These are phyloP conservation scores for Geotrupes spiniger DNA, from an alignment of 2,888 invertebrate genomes.

Conservation along the genomic window DNA sequence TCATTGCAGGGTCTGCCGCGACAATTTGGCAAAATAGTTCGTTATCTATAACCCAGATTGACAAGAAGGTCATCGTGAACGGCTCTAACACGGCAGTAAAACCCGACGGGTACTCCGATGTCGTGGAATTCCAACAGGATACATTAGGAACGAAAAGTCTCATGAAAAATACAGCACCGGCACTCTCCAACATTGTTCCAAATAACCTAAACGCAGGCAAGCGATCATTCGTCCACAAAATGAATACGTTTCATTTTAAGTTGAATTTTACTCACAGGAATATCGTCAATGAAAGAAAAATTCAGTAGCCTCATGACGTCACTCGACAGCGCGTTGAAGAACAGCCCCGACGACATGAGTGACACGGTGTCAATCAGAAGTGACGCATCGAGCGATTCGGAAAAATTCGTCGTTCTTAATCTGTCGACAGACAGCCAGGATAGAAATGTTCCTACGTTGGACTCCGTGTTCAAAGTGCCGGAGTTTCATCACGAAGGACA, in stretches of 20 bases:
- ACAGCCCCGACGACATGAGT: slow-evolving; percentile 70
- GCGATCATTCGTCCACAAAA: too few species aligned
- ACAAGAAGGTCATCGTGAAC: slow-evolving; percentile 6
- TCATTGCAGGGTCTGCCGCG: slow-evolving; percentile 42
- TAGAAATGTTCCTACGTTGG: slow-evolving; percentile 53
- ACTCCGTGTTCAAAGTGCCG: slow-evolving; percentile 62
- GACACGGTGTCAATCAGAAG: slow-evolving; percentile 74
- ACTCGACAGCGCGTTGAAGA: slow-evolving; percentile 75
- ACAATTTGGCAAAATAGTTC: slow-evolving; percentile 41
- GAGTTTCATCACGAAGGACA: slow-evolving; percentile 39
- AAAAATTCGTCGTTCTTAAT: slow-evolving; percentile 73
- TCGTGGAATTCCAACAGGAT: too few species aligned
- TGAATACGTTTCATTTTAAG: not conserved
- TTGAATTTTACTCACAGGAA: slow-evolving; percentile 46
- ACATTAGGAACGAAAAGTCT: slow-evolving; percentile 12
- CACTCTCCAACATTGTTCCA: slow-evolving; percentile 38
- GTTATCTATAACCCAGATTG: slow-evolving; percentile 34
- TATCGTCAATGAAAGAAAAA: slow-evolving; percentile 79
- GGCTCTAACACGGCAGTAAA: slow-evolving; percentile 29
- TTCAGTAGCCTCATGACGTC: slow-evolving; percentile 80
- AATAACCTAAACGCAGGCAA: slow-evolving; percentile 56
- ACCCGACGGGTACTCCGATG: slow-evolving; percentile 10
- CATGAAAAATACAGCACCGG: slow-evolving; percentile 26
- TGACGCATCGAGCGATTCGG: slow-evolving; percentile 85
- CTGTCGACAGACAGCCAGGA: slow-evolving; percentile 17